Evolutionary conservation across 2,888 invertebrate genomes (phyloP), one percentile per base, ranked within the genome.

Genomic region (Osmoderma eremita): DNA sequence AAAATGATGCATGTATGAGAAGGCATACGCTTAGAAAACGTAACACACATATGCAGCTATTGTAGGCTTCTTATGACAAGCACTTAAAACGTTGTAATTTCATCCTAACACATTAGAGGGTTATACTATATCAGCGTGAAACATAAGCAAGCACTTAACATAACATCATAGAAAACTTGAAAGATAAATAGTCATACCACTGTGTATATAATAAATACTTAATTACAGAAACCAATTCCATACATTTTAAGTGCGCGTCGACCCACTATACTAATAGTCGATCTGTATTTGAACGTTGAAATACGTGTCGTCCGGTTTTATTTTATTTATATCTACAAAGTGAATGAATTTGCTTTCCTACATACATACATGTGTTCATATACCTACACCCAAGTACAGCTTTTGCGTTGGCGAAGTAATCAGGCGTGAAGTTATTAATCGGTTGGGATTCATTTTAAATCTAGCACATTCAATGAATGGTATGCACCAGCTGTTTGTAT

Each of bases 81-180:
- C 30, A 30, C 10, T 30, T 6, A 30, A 30, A 30, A 30, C 30
- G 2, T 1, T 30, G 30, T 30, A 30, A 30, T 30, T 30, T 30
- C 10, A 30, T 30, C 30, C 10, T 6, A 30, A 30, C 6, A 1
- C 3, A 30, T 10, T 10, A 5, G 10, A 1, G 30, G 6, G 6
- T 30, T 30, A 30, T 6, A 30, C 10, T 38, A 17, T 56, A 41
- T 41, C 22, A 20, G 6, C 48, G 24, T 42, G 42, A 42, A 56
- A 56, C 56, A 42, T 56, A 56, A 42, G 56, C 24, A 22, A 41
- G 56, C 56, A 56, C 56, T 56, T 56, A 41, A 20, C 41, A 22
- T 41, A 22, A 20, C 22, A 22, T 13, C 20, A n/a, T 3, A 41
- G 41, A 54, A 38, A 39, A 42, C 13, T 13, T 0, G 13, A 8